Conservation (phyloP, 2,797 vertebrate genomes). For the Hydrocynus forskahlii region DNA sequence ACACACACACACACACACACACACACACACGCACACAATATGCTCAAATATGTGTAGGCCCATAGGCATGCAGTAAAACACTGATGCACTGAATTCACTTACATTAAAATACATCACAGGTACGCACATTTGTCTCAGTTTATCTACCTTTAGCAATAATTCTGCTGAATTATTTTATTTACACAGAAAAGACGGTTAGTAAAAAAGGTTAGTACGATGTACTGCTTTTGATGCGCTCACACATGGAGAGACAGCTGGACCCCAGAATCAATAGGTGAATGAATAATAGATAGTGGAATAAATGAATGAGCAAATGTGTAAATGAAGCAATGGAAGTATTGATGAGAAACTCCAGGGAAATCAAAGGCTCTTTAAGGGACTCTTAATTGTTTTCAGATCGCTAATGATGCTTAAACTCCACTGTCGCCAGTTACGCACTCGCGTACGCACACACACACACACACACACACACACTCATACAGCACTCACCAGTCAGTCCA, state of each 20-base stretch:
- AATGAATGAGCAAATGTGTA: slow-evolving; percentile 74
- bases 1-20: slow-evolving; percentile 18
- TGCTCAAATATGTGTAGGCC: neutral
- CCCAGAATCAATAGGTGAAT: slow-evolving; percentile 63
- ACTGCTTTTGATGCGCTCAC: neutral
- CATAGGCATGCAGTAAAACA: neutral
- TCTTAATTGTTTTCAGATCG: slow-evolving; percentile 85
- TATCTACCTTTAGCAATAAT: no score
- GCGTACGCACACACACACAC: slow-evolving; percentile 6
- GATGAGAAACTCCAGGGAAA: slow-evolving; percentile 76
- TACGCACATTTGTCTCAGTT: no score
- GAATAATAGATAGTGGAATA: slow-evolving; percentile 77
- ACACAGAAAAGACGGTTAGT: neutral
- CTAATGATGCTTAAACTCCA: slow-evolving; percentile 48
- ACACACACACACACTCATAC: slow-evolving; percentile 17
- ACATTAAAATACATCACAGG: neutral
- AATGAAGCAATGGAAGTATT: slow-evolving; percentile 67
- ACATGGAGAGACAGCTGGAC: slow-evolving; percentile 64
- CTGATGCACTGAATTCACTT: neutral
- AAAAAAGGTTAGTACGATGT: neutral
- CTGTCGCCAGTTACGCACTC: slow-evolving; percentile 36
- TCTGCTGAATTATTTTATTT: neutral
- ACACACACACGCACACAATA: slow-evolving; percentile 25
- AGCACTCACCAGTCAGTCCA: slow-evolving; percentile 38
- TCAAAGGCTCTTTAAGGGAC: slow-evolving; percentile 61